Evolutionary conservation across 2,888 invertebrate species (phyloP), one percentile per base, ranked within the genome.

Genomic region (Oscheius myriophilus): DNA sequence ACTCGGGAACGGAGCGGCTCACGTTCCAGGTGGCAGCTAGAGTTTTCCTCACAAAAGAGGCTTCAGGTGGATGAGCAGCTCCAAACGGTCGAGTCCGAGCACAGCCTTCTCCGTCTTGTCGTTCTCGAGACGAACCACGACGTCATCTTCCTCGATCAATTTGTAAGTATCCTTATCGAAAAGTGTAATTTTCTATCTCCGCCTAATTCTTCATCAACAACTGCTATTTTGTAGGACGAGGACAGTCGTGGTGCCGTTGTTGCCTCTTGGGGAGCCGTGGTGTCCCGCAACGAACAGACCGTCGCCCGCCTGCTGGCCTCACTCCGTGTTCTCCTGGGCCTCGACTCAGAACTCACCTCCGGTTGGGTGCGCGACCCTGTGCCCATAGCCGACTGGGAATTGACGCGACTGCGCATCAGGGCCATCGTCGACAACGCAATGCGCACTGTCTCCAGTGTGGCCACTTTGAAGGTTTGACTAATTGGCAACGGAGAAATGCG

Each of bases 181-280:
- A 9, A 57, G 16, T 33, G n/a, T n/a, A n/a, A n/a, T n/a, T n/a
- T n/a, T n/a, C n/a, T n/a, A n/a, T n/a, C n/a, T n/a, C n/a, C n/a
- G n/a, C n/a, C n/a, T n/a, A n/a, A n/a, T n/a, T n/a, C n/a, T n/a
- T n/a, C n/a, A n/a, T n/a, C n/a, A 1, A 25, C 26, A n/a, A 43
- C 18, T 14, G 2, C 18, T n/a, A n/a, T n/a, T 1, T 25, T 67
- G 53, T 23, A 73, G 72, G 53, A 69, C 12, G 80, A 80, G 45
- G 79, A 80, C 62, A 74, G 70, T 46, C 62, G 71, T 33, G 82
- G 80, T 33, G 71, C 82, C 4, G 78, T 79, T 6, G 73, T 84
- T 0, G 84, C 84, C 3, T 74, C 82, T 1, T 84, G 84, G 84
- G 84, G 84, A 52, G 83, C 84, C 18, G 71, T 84, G 23, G 67